Base-by-base conservation (phyloP, 2,113 vertebrate species). In the Platysteira castanea region DNA sequence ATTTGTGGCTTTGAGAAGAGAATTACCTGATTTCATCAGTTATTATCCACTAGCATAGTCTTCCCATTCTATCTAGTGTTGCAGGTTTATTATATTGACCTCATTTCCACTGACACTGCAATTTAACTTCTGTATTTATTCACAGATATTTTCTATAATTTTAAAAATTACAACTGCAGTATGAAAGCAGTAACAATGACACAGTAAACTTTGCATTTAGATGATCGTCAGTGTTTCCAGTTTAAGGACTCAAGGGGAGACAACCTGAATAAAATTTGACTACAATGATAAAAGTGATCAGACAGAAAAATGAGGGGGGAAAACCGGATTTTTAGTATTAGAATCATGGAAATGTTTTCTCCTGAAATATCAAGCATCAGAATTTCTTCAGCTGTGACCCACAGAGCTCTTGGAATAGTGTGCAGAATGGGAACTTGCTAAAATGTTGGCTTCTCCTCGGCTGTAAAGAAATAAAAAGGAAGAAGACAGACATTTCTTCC, bases 91-190 rank as follows among this genome's bases (percentile, higher is more conserved):
- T 90, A 96, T 88, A 93, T 85, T 93, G 92, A 94, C 92, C 67
- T 94, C 59, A 88, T 96, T 97, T 94, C 79, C 47, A 88, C 85
- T 56, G 63, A 61, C 93, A 91, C 76, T 93, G 64, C 53, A 90
- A 93, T 96, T 96, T 94, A 90, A 93, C 75, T 94, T 97, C 85
- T 35, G 41, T 90, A 88, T 96, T 95, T 94, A 59, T 95, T 96
- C 93, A 93, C 63, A 90, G 68, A 80, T 95, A 96, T 95, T 97
- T 96, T 94, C 35, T 91, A 41, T 86, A 94, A 90, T 94, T 97
- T 86, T 75, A 93, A 94, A 93, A 94, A 90, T 88, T 94, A 90
- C 60, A 84, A 68, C 67, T 86, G 69, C 60, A 70, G 44, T 84
- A 80, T 77, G 82, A 93, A 18, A 85, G 47, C 52, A 70, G 56